Base-by-base conservation (phyloP, 2,888 invertebrate species). In the Hyposoter dolosus region DNA sequence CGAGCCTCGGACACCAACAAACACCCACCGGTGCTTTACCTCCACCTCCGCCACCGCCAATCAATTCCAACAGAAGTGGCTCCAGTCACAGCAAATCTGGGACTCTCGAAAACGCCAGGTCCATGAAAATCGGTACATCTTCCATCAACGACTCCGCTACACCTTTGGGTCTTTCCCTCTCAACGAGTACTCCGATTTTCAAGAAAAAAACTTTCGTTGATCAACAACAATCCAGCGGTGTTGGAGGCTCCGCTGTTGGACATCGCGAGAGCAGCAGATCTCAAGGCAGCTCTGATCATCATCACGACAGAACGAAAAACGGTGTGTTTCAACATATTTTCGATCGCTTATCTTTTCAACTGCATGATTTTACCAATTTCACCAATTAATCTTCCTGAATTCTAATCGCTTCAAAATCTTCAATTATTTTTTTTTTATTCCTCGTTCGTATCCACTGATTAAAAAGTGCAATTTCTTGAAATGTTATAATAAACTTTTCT, bases 121-220 rank as follows among this genome's bases (percentile, higher is more conserved):
- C 92, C 87, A 91, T 92, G 83, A 89, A 88, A 82, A 77, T 77
- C 12, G 60, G 81, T 63, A 50, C 35, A 15, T 35, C 84, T 19
- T 79, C 95, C 56, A 89, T 94, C 66, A 91, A 91, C 56, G 95
- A 95, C 87, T 94, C 95, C 84, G 93, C 94, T 40, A 94, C 94
- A 74, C 95, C 95, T 85, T 92, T 95, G 82, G 95, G 94, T 40
- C 86, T 94, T 47, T 92, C 93, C 77, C 90, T 95, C 90, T 96
- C 96, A 68, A 96, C 96, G 65, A 96, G 96, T 90, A 97, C 97
- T 81, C 96, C 97, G 17, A 95, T 96, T 88, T 95, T 96, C 86
- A 96, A 96, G 92, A 96, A 96, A 93, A 95, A 96, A 91, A 89
- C 91, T 7, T 93, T 92, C 23, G 88, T 84, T 4, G 94, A 94